Evolutionary conservation across 2,888 invertebrate species (phyloP).

Genomic region (Agelastica alni): DNA sequence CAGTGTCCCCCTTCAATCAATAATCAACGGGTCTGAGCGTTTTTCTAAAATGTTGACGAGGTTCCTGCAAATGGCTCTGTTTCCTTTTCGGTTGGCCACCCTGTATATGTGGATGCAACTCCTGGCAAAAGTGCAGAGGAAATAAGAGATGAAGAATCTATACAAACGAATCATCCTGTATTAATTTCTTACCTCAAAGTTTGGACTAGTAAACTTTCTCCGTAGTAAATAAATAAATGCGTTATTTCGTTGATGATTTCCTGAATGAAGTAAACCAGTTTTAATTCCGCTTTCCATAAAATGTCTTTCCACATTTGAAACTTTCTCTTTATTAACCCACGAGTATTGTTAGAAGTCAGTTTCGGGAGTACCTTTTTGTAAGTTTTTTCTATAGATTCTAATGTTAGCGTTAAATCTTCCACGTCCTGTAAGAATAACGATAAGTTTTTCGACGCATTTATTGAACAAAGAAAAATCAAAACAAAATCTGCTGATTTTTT

Average conservation of each 20-base stretch:
- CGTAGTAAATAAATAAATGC: slow-evolving; percentile 63
- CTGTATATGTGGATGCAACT: too few relatives aligned
- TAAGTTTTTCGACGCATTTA: too few relatives aligned
- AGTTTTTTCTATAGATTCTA: slow-evolving; percentile 60
- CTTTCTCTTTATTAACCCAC: slow-evolving; percentile 50
- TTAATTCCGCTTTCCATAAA: slow-evolving; percentile 61
- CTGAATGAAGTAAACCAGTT: slow-evolving; percentile 61
- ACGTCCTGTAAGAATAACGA: slow-evolving; percentile 65
- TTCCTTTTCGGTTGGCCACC: too few relatives aligned
- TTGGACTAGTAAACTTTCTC: slow-evolving; percentile 62
- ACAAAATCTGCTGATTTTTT: too few relatives aligned
- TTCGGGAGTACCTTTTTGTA: slow-evolving; percentile 62
- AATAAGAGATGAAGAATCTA: too few relatives aligned
- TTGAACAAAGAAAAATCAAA: too few relatives aligned
- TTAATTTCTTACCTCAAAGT: slow-evolving; percentile 58
- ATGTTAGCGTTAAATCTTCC: slow-evolving; percentile 62
- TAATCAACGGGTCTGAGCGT: too few relatives aligned
- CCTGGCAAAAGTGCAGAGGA: too few relatives aligned
- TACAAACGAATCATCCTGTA: too few relatives aligned
- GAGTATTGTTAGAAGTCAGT: slow-evolving; percentile 52
- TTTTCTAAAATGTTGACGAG: too few relatives aligned
- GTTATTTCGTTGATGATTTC: slow-evolving; percentile 62
- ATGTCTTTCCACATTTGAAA: slow-evolving; percentile 61
- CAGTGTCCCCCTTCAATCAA: too few relatives aligned
- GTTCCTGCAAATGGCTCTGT: too few relatives aligned